phyloP scores from a whole-genome alignment of 1,140 invertebrate genomes.

The Panagrolaimus sp. region DNA sequence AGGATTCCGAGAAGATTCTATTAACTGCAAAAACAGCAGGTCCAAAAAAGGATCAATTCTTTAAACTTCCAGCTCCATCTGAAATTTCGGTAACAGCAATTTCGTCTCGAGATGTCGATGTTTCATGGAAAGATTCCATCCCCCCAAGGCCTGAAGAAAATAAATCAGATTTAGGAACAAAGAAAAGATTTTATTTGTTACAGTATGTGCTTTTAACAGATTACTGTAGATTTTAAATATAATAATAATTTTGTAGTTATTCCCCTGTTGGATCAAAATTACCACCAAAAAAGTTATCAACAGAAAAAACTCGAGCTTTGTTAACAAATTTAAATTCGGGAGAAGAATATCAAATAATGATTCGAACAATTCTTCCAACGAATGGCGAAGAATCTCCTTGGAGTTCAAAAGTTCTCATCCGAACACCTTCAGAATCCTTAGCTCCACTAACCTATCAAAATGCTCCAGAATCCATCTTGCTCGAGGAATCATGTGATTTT shows the following conservation, averaged over 20 bases:
- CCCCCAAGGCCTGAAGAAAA: conserved; percentile 26
- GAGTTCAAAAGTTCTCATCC: conserved; percentile 37
- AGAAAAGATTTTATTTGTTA: conserved; percentile 35
- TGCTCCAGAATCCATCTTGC: neutral
- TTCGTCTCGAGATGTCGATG: conserved; percentile 31
- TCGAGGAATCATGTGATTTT: conserved; percentile 18
- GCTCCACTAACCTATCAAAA: neutral
- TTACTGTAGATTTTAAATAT: no score
- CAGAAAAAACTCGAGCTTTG: conserved; percentile 24
- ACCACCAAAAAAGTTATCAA: conserved; percentile 29
- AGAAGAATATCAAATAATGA: conserved; percentile 35
- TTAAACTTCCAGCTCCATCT: neutral
- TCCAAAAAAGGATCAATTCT: neutral
- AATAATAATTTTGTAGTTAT: no score
- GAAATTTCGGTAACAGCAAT: conserved; percentile 13
- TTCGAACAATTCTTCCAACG: conserved; percentile 31
- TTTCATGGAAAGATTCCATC: conserved; percentile 48
- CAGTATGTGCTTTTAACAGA: conserved; percentile 23
- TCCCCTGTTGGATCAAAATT: no score
- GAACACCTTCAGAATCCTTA: neutral
- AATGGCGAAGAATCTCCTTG: conserved; percentile 38
- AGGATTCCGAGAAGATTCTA: conserved; percentile 52
- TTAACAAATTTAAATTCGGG: conserved; percentile 29
- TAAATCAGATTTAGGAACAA: conserved; percentile 15
- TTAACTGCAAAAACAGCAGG: conserved; percentile 31